Conservation (phyloP, 1,140 invertebrate genomes). For the Danaus plexippus region DNA sequence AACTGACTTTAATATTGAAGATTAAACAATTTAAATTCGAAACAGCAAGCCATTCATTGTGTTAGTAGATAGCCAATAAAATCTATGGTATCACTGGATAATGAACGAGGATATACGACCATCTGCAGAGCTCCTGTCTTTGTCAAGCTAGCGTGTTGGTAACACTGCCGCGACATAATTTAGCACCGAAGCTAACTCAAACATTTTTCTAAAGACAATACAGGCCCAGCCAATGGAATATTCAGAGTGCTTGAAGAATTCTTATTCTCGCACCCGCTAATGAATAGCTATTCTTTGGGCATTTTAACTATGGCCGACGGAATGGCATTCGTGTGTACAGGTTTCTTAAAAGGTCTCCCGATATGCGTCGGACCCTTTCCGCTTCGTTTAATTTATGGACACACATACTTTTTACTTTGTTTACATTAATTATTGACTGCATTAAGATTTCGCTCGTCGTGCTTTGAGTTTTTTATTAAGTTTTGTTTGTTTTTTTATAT, state of each 20-base stretch:
- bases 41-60: constrained; percentile 34
- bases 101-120: constrained; percentile 54
- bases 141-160: constrained; percentile 33
- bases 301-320: constrained; percentile 69
- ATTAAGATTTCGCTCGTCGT: constrained; percentile 46
- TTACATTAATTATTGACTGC: constrained; percentile 61
- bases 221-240: constrained; percentile 59
- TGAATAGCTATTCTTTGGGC: constrained; percentile 70
- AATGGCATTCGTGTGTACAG: constrained; percentile 67
- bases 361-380: constrained; percentile 64
- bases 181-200: constrained; percentile 46
- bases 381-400: constrained; percentile 64
- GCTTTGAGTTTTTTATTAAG: constrained; percentile 6
- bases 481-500: not conserved
- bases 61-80: constrained; percentile 37
- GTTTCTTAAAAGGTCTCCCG: constrained; percentile 67
- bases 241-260: constrained; percentile 65
- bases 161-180: constrained; percentile 49
- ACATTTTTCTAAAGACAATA: constrained; percentile 70
- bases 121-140: constrained; percentile 31
- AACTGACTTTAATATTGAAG: constrained; percentile 19
- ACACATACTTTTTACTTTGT: constrained; percentile 53
- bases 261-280: constrained; percentile 70
- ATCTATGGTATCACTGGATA: constrained; percentile 48
- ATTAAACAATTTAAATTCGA: constrained; percentile 27